These are phyloP conservation scores for Pseudochaenichthys georgianus DNA, from an alignment of 2,797 vertebrate species.

Conservation along the genomic window DNA sequence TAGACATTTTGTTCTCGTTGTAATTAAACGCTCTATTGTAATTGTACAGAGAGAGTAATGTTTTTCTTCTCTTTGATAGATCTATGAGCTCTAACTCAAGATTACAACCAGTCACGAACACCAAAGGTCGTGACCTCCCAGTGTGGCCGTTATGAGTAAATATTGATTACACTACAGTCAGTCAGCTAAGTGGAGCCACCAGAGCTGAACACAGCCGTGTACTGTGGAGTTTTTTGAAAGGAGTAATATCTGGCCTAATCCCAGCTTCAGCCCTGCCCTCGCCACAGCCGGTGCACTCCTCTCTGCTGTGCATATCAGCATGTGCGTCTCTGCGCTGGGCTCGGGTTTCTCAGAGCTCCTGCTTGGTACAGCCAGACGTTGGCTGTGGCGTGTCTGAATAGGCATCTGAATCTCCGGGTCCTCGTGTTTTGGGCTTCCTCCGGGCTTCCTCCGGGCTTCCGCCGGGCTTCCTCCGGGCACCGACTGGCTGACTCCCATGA, in stretches of 20 bases:
- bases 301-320: constrained; percentile 72
- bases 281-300: constrained; percentile 57
- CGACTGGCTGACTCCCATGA: constrained; percentile 37
- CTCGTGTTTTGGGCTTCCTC: background rate
- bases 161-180: constrained; percentile 78
- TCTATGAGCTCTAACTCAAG: constrained; percentile 67
- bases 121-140: constrained; percentile 78
- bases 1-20: constrained; percentile 5
- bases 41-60: constrained; percentile 33
- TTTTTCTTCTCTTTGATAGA: constrained; percentile 34
- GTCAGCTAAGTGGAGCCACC: constrained; percentile 74
- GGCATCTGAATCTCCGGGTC: constrained; percentile 54
- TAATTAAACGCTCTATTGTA: constrained; percentile 33
- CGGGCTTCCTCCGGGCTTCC: background rate
- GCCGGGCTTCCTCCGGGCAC: constrained; percentile 41
- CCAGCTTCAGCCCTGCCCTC: constrained; percentile 61
- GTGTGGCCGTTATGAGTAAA: constrained; percentile 78
- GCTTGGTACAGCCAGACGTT: constrained; percentile 57
- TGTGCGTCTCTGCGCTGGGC: constrained; percentile 55
- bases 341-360: constrained; percentile 72
- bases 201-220: constrained; percentile 68
- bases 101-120: constrained; percentile 72
- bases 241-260: constrained; percentile 74
- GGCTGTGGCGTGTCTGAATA: constrained; percentile 25
- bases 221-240: constrained; percentile 63